Base-by-base conservation (phyloP, 1,140 invertebrate genomes). In the Lepidurus arcticus region DNA sequence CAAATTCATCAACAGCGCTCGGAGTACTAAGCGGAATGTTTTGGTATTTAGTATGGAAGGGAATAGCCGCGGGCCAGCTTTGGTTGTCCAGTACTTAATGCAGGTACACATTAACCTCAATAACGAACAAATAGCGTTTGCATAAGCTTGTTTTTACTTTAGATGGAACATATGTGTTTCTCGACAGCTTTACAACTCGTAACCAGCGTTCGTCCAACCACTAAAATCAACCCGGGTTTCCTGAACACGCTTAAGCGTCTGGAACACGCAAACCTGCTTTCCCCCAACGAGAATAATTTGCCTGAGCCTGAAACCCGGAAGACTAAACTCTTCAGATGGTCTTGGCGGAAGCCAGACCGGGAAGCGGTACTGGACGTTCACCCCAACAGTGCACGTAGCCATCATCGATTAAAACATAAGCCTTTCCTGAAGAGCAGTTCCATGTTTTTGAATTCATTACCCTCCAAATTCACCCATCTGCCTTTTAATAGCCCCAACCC, bases 61-160 rank as follows among this genome's bases (percentile, higher is more conserved):
- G 26, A 43, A 21, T 5, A 74, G 53, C 73, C 75, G 78, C 10
- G 78, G 42, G 73, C 73, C 78, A 34, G 42, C 78, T 76, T 26
- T 78, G 13, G 42, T 78, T 16, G 73, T 74, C 43, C 78, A 78
- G 73, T 78, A 78, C 74, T 74, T 78, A 26, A 76, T 78, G 21
- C 16, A 78, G 44, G 78, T 78, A 78, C 42, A 78, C 42, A 26
- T 7, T 21, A 16, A 43, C 21, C 53, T 11, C 8, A n/a, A 65
- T 65, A 7, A 65, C 4, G 16, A 47, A 6, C 13, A n/a, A 16
- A 13, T 65, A 65, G 53, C 3, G 34, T 34, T 34, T 65, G n/a
- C 1, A 0, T 21, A 65, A 65, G 3, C 10, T 11, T 10, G 45
- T 11, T 47, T n/a, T 16, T 65, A n/a, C 21, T 21, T 65, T 65